A percentile compares a stretch with the other conserved stretches of the same genome.
phyloP scores from a whole-genome alignment of 2,797 vertebrate species.

The Geotrypetes seraphini region DNA sequence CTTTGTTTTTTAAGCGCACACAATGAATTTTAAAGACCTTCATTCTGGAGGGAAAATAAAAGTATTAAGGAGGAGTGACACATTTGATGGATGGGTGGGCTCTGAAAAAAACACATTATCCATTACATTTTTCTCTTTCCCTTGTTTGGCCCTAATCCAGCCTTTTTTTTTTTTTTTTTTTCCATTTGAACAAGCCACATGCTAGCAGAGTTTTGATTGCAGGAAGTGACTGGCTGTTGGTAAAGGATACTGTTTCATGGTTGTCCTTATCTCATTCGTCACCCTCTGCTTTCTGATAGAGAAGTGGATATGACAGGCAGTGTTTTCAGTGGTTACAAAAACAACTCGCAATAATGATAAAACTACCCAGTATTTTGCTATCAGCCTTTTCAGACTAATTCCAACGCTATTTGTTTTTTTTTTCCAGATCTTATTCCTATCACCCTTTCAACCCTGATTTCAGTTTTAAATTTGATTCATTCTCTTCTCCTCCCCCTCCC shows the following conservation, averaged over 20 bases:
- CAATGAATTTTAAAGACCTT: constrained; percentile 52
- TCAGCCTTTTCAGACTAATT: constrained; percentile 19
- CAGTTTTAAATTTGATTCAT: too few relatives aligned
- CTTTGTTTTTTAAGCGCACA: constrained; percentile 47
- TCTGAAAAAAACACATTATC: constrained; percentile 47
- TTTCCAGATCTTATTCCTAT: too few relatives aligned
- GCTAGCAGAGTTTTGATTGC: constrained; percentile 39
- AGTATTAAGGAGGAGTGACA: constrained; percentile 44
- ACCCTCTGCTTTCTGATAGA: constrained; percentile 20
- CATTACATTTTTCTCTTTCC: constrained; percentile 51
- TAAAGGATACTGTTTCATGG: constrained; percentile 35
- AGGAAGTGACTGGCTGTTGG: constrained; percentile 41
- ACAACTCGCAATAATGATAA: constrained; percentile 16
- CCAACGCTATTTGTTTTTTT: background rate
- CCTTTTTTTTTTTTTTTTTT: too few relatives aligned
- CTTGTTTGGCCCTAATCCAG: constrained; percentile 41
- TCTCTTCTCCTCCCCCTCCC: constrained; percentile 3
- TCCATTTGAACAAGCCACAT: constrained; percentile 50
- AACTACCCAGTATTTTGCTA: constrained; percentile 26
- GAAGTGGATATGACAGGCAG: constrained; percentile 18
- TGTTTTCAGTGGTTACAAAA: constrained; percentile 25
- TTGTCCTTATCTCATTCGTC: constrained; percentile 25
- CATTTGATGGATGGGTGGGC: constrained; percentile 40
- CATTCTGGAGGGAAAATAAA: constrained; percentile 48
- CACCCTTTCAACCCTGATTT: too few relatives aligned